Base-by-base conservation (phyloP, 1,140 invertebrate species). In the Nasonia giraulti region DNA sequence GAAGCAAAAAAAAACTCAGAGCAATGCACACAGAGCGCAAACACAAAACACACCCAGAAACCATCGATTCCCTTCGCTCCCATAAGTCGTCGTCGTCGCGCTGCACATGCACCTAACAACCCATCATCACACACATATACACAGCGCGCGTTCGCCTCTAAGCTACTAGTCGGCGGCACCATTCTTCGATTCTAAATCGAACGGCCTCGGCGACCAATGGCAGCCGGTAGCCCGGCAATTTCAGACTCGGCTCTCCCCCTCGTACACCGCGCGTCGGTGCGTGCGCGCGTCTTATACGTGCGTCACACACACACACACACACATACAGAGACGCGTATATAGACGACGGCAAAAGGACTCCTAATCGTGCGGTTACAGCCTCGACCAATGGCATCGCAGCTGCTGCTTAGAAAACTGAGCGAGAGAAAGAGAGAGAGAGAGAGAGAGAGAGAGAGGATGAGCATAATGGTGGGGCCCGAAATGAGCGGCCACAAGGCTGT, bases 131-230 rank as follows among this genome's bases (percentile, higher is more conserved):
- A 7, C 55, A 62, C 17, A 62, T 12, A 50, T 2, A 50, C 47
- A 50, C 55, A 20, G 6, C 17, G 14, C 6, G 7, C 6, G n/a
- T n/a, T n/a, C 55, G 20, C 66, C 75, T 37, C 33, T 87, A 87
- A 85, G 86, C 86, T 62, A 17, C 20, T 62, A 17, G 55, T 62
- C 87, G 83, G 68, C 87, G 90, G 82, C 89, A 91, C 90, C 89
- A 91, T 91, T 92, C 89, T 89, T 90, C 88, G 84, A 89, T 89
- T 88, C 88, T 89, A 90, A 91, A 91, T 91, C 90, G 89, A 91
- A 91, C 88, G 88, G 88, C 91, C 88, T 89, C 89, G 88, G 87
- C 87, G 85, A 81, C 85, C 88, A 90, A 90, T 90, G 76, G 82
- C 82, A 80, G 87, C 74, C 14, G 33, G 37, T 12, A 68, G 20